phyloP scores from a whole-genome alignment of 35 echinoderm and acorn worm species.

The Hemicentrotus pulcherrimus region DNA sequence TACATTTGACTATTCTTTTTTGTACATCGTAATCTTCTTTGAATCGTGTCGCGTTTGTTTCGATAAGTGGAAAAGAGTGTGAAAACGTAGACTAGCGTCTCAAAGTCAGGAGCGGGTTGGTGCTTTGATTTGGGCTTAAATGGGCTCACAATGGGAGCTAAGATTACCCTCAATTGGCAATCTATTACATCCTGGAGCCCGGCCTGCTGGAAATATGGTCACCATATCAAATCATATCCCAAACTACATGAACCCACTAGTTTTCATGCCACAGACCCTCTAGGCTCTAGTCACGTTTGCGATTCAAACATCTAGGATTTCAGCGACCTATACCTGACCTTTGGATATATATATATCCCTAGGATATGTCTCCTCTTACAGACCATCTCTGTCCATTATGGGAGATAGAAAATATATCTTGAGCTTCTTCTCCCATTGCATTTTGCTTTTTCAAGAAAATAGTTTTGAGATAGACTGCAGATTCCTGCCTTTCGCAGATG shows the following conservation, averaged over 20 bases:
- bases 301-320: neutral
- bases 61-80: neutral
- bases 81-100: neutral
- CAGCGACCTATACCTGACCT: neutral
- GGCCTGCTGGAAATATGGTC: neutral
- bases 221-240: constrained; percentile 18
- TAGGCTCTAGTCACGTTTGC: neutral
- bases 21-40: neutral
- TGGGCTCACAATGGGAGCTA: constrained; percentile 15
- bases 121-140: constrained; percentile 4
- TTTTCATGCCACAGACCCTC: constrained; percentile 9
- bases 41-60: neutral
- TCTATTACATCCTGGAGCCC: constrained; percentile 12
- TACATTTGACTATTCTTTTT: neutral
- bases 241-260: neutral
- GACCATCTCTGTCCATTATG: neutral
- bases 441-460: neutral
- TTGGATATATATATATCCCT: neutral
- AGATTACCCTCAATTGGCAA: constrained; percentile 12
- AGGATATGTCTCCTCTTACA: neutral
- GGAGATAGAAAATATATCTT: neutral
- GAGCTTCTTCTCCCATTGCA: neutral
- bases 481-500: too few relatives aligned
- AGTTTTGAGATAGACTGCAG: neutral
- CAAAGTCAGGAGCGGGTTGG: neutral